A percentile compares a stretch with the other conserved stretches of the same genome.
phyloP scores from a whole-genome alignment of 2,888 invertebrate species.

The Drosophila rubida region DNA sequence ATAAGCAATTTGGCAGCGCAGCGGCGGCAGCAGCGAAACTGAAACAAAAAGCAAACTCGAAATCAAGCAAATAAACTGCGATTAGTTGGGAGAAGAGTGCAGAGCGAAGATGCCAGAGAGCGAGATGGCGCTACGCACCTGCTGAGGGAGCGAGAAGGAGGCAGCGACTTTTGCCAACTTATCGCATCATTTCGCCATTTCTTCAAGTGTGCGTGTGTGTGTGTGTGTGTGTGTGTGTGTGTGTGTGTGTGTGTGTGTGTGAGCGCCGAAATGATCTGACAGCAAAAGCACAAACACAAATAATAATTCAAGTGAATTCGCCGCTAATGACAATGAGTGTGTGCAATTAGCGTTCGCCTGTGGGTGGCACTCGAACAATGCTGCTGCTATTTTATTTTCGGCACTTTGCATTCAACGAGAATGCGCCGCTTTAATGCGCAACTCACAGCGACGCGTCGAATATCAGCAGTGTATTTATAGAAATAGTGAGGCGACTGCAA shows the following conservation, averaged over 20 bases:
- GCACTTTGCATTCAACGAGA: neutral
- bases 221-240: too few relatives aligned
- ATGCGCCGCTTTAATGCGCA: neutral
- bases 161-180: neutral
- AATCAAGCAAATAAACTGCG: neutral
- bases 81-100: neutral
- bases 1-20: neutral
- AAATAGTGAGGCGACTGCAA: too few relatives aligned
- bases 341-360: neutral
- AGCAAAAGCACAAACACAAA: neutral
- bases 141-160: neutral
- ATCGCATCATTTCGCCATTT: neutral
- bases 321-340: neutral
- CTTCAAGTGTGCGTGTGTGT: too few relatives aligned
- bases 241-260: too few relatives aligned
- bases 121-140: neutral
- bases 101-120: neutral
- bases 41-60: neutral
- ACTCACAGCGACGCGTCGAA: too few relatives aligned
- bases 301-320: neutral
- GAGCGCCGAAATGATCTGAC: neutral
- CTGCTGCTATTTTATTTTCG: neutral
- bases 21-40: neutral
- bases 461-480: too few relatives aligned
- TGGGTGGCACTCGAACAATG: neutral